Base-by-base conservation (phyloP, 2,888 invertebrate species). In the Antheraea assamensis region DNA sequence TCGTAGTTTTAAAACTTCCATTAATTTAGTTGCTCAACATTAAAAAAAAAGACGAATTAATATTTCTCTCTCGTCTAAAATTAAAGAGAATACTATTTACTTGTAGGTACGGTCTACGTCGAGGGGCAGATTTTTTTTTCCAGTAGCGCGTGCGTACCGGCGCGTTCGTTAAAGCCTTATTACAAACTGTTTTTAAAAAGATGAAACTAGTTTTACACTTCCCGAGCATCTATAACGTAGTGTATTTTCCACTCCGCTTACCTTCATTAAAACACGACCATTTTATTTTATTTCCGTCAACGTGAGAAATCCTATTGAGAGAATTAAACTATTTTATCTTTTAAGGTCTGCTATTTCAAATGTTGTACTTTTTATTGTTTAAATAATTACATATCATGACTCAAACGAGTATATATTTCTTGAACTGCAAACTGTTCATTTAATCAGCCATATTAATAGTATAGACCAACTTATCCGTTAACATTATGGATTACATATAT, bases 101-200 rank as follows among this genome's bases (percentile, higher is more conserved):
- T 79, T 76, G 76, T 77, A 78, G 83, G 80, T 42, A 81, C 78
- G 79, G 80, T 77, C 74, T 78, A 76, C 76, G 75, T 73, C 77
- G 75, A 76, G 80, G 79, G 80, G 80, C 78, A 81, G 78, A 79
- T 80, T 81, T 80, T 80, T 80, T 79, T 81, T 77, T 64, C 77
- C 68, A 68, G 71, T 71, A 72, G 73, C 75, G 79, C 82, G 85
- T 86, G 87, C 85, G 87, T 88, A 87, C 83, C 80, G 74, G 76
- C 77, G 86, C 85, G 79, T 88, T 82, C 80, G 82, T 86, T 84
- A 81, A 78, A 82, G 76, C 79, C 77, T 79, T 68, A 75, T 76
- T 77, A 81, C 80, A 82, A 82, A 83, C 79, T 81, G 76, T 84
- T 84, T 85, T 81, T 78, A 82, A 86, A 83, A 81, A 78, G 79